Evolutionary conservation across 2,113 vertebrate species (phyloP), one percentile per base, ranked within the genome.

Genomic region (Triplophysa dalaica): DNA sequence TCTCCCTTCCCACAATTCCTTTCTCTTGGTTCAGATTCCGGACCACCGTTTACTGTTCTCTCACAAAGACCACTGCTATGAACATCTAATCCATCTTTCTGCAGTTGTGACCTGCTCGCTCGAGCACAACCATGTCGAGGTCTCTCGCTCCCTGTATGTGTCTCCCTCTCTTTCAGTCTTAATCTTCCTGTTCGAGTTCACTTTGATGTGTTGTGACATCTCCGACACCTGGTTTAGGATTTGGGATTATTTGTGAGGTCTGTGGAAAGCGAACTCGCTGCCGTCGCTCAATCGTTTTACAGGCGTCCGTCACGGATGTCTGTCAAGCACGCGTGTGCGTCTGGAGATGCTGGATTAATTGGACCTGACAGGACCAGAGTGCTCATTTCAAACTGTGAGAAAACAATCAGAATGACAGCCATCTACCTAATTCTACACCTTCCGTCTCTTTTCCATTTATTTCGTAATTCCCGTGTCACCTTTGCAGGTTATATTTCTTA

Each of bases 361-460:
- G 63, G 70, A 58, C 60, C 70, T 74, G 79, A 80, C 62, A 66
- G 70, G 21, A 33, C 70, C 70, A 60, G n/a, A 62, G 43, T 60
- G 70, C 70, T 74, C 19, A 11, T 54, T 70, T 80, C 79, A 80
- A 74, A 50, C 38, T 60, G 50, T 45, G 38, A 74, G 58, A 26
- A 79, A 63, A 74, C 48, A 80, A 74, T 45, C 48, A 26, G 62
- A 75, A 56, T 65, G 62, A 66, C 68, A 73, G 54, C 68, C 33
- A 33, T 38, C 69, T 11, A 29, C 48, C 54, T 66, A 65, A 64
- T 77, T 77, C 45, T 73, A 29, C 4, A 79, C 33, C 33, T 63
- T 62, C 45, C 13, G 19, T 22, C 67, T 63, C 60, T 38, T 7
- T 38, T 38, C 6, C 33, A 6, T 8, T 45, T 72, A 43, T 4